Conservation (phyloP, 2,113 vertebrate species). For the Datnioides undecimradiatus region DNA sequence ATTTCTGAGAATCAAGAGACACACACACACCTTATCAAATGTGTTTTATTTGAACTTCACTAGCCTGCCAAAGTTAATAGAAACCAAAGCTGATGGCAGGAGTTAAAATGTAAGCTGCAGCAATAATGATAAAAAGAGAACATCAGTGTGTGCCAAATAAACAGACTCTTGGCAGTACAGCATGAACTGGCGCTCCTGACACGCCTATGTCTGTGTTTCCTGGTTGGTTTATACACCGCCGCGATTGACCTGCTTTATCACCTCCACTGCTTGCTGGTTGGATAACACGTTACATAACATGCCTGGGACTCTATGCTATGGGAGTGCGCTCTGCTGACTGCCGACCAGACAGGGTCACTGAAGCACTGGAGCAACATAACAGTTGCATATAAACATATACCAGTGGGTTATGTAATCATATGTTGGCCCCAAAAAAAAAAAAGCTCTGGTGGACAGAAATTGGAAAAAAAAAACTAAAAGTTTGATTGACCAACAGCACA, state of each 20-base stretch:
- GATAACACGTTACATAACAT: constrained; percentile 78
- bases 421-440: neutral
- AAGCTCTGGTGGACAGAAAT: neutral
- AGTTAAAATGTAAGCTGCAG: neutral
- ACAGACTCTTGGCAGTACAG: neutral
- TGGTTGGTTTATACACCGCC: constrained; percentile 10
- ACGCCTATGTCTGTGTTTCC: constrained; percentile 20
- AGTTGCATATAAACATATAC: constrained; percentile 9
- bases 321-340: constrained; percentile 45
- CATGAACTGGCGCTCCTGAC: neutral
- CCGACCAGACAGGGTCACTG: constrained; percentile 53
- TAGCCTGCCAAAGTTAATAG: neutral
- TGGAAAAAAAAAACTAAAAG: neutral
- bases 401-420: neutral
- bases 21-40: neutral
- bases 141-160: neutral
- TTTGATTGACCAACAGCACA: neutral
- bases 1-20: neutral
- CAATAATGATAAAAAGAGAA: neutral
- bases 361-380: constrained; percentile 56
- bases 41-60: neutral
- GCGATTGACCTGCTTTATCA: constrained; percentile 68
- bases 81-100: neutral
- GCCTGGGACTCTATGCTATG: constrained; percentile 33
- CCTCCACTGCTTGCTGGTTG: constrained; percentile 49